Percentiles rank a stretch among this genome's conserved stretches.
These are phyloP conservation scores for Harpalus rubripes DNA, from an alignment of 2,888 invertebrate genomes.

Conservation along the genomic window DNA sequence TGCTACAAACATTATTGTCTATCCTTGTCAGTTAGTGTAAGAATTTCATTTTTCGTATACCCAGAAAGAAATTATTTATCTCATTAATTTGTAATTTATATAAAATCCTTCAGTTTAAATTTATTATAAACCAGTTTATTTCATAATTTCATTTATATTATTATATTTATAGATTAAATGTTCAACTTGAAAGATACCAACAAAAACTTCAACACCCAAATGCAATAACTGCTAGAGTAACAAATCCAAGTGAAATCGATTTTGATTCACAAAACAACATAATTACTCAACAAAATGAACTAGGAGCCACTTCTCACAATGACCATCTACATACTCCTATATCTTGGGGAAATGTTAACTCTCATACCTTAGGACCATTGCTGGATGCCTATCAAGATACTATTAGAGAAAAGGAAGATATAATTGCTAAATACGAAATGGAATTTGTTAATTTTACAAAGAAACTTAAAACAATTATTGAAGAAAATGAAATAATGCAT, in stretches of 20 bases:
- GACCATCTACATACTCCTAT: constrained; percentile 77
- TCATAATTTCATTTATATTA: too few relatives aligned
- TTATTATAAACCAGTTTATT: too few relatives aligned
- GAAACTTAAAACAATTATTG: constrained; percentile 84
- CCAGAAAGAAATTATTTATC: too few relatives aligned
- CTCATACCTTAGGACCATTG: constrained; percentile 85
- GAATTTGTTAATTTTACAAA: constrained; percentile 86
- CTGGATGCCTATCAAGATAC: constrained; percentile 90
- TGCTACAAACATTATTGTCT: too few relatives aligned
- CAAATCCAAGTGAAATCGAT: constrained; percentile 62
- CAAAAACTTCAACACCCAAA: constrained; percentile 81
- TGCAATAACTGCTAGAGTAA: constrained; percentile 68
- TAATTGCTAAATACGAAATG: constrained; percentile 85
- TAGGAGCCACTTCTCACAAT: constrained; percentile 73
- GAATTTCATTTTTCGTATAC: too few relatives aligned
- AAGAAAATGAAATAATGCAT: constrained; percentile 84
- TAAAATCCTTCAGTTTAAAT: too few relatives aligned
- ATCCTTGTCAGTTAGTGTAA: too few relatives aligned
- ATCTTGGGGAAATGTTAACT: constrained; percentile 80
- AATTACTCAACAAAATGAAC: constrained; percentile 65
- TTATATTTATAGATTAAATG: constrained; percentile 81
- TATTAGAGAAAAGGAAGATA: constrained; percentile 86
- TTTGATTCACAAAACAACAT: constrained; percentile 66
- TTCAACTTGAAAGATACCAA: constrained; percentile 88
- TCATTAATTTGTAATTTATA: too few relatives aligned